Evolutionary conservation across 2,113 vertebrate species (phyloP).

Genomic region (Promerops cafer): DNA sequence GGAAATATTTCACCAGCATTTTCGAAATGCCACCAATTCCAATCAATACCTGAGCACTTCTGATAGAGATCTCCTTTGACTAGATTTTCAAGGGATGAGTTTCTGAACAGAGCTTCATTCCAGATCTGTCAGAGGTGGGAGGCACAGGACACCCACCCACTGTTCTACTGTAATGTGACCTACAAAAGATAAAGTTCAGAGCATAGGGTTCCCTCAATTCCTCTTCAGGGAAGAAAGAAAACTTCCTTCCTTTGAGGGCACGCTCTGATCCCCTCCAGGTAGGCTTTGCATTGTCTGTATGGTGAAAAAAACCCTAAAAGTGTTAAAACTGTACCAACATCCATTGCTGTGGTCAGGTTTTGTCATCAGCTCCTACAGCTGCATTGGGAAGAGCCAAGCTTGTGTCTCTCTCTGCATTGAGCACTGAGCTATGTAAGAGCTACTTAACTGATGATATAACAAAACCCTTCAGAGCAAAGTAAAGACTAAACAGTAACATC

Average conservation of each 20-base stretch:
- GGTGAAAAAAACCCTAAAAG: neutral
- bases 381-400: neutral
- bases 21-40: neutral
- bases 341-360: neutral
- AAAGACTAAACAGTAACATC: neutral
- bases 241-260: neutral
- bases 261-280: neutral
- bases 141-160: neutral
- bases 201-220: neutral
- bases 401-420: neutral
- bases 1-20: neutral
- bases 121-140: neutral
- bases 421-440: neutral
- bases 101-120: neutral
- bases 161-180: neutral
- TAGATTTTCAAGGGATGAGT: neutral
- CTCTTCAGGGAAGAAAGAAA: neutral
- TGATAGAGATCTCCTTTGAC: neutral
- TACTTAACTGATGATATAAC: neutral
- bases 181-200: neutral
- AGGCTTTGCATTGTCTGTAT: neutral
- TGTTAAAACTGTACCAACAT: neutral
- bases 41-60: neutral
- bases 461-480: neutral
- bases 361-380: neutral